phyloP scores from a whole-genome alignment of 2,888 invertebrate genomes.

The Watsonalla binaria region DNA sequence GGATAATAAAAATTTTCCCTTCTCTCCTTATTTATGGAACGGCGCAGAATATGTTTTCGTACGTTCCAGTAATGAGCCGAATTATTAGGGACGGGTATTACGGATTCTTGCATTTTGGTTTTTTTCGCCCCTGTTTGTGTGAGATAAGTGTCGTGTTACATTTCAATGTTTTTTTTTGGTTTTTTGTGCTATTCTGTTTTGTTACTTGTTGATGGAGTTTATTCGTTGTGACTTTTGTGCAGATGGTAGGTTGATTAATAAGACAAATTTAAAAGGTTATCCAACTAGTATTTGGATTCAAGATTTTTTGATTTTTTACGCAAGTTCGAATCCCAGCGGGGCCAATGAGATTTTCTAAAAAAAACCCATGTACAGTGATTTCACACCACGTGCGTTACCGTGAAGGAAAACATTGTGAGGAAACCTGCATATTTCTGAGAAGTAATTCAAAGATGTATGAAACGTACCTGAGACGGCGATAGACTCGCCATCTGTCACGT shows the following conservation, averaged over 20 bases:
- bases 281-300: too few relatives aligned
- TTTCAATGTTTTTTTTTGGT: constrained; percentile 21
- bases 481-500: too few relatives aligned
- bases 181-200: constrained; percentile 13
- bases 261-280: too few relatives aligned
- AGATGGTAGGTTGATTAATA: neutral
- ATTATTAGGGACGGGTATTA: constrained; percentile 71
- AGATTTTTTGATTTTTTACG: too few relatives aligned
- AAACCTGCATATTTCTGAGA: too few relatives aligned
- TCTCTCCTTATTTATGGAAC: constrained; percentile 70
- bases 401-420: too few relatives aligned
- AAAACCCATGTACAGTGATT: too few relatives aligned
- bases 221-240: constrained; percentile 1
- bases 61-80: constrained; percentile 73
- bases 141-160: constrained; percentile 54
- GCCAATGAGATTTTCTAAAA: too few relatives aligned
- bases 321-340: too few relatives aligned
- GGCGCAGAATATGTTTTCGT: constrained; percentile 76
- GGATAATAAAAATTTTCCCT: constrained; percentile 77
- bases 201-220: constrained; percentile 9
- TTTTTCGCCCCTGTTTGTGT: constrained; percentile 35
- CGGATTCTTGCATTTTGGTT: constrained; percentile 51
- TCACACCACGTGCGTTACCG: too few relatives aligned
- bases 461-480: too few relatives aligned
- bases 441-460: too few relatives aligned